phyloP scores from a whole-genome alignment of 2,797 vertebrate species.

The Rousettus madagascariensis region DNA sequence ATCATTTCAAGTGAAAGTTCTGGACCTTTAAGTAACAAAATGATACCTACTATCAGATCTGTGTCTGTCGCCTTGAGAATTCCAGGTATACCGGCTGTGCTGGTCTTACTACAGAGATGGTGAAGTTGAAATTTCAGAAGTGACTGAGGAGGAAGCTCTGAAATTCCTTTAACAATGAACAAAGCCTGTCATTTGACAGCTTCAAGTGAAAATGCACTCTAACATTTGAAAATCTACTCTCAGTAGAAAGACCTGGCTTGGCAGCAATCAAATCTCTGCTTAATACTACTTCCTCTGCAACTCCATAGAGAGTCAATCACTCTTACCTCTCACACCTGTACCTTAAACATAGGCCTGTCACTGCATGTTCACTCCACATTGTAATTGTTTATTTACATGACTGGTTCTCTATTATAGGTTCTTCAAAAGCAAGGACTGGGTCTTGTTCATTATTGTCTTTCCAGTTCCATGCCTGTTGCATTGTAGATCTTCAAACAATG shows the following conservation, averaged over 20 bases:
- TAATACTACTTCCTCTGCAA: background rate
- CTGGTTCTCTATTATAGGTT: background rate
- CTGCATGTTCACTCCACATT: background rate
- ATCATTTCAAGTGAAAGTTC: background rate
- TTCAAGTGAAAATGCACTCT: background rate
- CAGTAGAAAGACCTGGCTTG: background rate
- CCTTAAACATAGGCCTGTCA: fast-evolving
- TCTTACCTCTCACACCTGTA: background rate
- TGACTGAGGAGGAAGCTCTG: background rate
- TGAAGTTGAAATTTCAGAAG: conserved; percentile 2
- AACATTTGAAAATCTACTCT: background rate
- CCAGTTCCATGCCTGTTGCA: background rate
- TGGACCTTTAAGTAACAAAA: background rate
- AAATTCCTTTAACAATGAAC: background rate
- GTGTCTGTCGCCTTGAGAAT: background rate
- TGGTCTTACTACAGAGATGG: background rate
- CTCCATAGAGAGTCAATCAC: background rate
- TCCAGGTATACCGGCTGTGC: background rate
- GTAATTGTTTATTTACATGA: conserved; percentile 40
- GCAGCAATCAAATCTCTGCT: background rate
- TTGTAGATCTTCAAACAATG: background rate
- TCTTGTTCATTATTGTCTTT: background rate
- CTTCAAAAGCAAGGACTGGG: background rate
- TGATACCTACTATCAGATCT: background rate
- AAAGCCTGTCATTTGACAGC: background rate